Percentiles rank a stretch among this genome's conserved stretches.
These are phyloP conservation scores for Entomobrya multifasciata DNA, from an alignment of 2,888 invertebrate species.

Conservation along the genomic window DNA sequence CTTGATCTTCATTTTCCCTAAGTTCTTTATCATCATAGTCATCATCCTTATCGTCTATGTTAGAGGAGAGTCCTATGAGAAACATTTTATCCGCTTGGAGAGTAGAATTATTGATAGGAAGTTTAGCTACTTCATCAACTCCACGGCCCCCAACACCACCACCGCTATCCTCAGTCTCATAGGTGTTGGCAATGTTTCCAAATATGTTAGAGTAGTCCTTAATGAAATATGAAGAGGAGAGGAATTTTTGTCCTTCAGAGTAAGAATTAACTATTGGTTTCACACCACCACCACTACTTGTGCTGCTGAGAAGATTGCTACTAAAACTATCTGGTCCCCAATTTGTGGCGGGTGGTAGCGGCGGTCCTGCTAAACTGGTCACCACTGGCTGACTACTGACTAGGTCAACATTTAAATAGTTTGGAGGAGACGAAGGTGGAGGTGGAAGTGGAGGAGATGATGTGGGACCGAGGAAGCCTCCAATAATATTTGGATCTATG, in stretches of 20 bases:
- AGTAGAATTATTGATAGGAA: conserved; percentile 53
- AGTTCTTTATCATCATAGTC: conserved; percentile 62
- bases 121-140: conserved; percentile 69
- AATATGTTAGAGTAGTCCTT: conserved; percentile 69
- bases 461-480: neutral
- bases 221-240: conserved; percentile 53
- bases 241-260: conserved; percentile 63
- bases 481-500: conserved; percentile 26
- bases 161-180: conserved; percentile 63
- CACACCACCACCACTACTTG: conserved; percentile 33
- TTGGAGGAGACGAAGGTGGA: too few relatives aligned
- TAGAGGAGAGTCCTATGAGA: conserved; percentile 70
- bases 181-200: conserved; percentile 65
- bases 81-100: conserved; percentile 69
- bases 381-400: neutral
- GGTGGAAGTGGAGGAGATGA: neutral
- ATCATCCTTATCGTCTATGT: conserved; percentile 45
- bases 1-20: conserved; percentile 75
- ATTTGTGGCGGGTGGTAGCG: neutral
- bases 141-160: too few relatives aligned
- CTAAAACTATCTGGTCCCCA: conserved; percentile 69
- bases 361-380: neutral
- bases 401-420: conserved; percentile 22
- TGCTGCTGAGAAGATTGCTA: too few relatives aligned
- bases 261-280: conserved; percentile 59